These are phyloP conservation scores for Bombus pyrosoma DNA, from an alignment of 1,140 invertebrate genomes.

Conservation along the genomic window DNA sequence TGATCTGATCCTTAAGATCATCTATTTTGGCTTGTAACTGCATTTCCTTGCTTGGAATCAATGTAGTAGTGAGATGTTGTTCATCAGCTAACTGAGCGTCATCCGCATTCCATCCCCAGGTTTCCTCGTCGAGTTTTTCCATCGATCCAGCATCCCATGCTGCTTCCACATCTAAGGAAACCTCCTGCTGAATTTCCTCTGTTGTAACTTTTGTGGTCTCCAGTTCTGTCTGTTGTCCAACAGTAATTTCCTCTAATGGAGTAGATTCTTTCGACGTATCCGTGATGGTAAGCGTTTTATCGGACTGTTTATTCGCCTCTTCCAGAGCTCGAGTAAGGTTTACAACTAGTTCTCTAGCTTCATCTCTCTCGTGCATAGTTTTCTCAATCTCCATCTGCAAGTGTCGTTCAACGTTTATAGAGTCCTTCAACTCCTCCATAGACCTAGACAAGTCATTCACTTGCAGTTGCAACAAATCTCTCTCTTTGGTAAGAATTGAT, in stretches of 20 bases:
- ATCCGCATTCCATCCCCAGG: conserved; percentile 84
- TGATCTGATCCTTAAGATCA: conserved; percentile 81
- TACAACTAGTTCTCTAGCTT: conserved; percentile 37
- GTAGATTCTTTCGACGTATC: conserved; percentile 10
- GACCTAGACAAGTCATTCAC: conserved; percentile 65
- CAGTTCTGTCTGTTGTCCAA: conserved; percentile 23
- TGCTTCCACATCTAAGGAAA: conserved; percentile 53
- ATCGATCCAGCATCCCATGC: conserved; percentile 64
- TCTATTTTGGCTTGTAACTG: conserved; percentile 75
- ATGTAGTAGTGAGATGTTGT: conserved; percentile 55
- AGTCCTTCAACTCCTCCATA: conserved; percentile 51
- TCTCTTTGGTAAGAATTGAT: conserved; percentile 42
- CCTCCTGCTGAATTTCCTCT: background rate
- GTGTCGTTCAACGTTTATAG: conserved; percentile 16
- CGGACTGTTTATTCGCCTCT: conserved; percentile 5
- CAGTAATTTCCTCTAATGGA: conserved; percentile 6
- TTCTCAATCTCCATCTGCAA: conserved; percentile 50
- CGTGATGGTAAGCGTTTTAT: background rate
- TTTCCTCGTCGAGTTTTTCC: conserved; percentile 81
- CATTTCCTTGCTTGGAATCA: conserved; percentile 57
- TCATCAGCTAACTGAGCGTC: conserved; percentile 80
- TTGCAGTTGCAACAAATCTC: conserved; percentile 67
- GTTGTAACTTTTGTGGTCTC: background rate
- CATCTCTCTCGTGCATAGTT: conserved; percentile 48
- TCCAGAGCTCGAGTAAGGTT: conserved; percentile 35